Evolutionary conservation across 92 coral and sea anemone genomes (phyloP), one percentile per base, ranked within the genome.

Genomic region (Zoanthus sansibaricus): DNA sequence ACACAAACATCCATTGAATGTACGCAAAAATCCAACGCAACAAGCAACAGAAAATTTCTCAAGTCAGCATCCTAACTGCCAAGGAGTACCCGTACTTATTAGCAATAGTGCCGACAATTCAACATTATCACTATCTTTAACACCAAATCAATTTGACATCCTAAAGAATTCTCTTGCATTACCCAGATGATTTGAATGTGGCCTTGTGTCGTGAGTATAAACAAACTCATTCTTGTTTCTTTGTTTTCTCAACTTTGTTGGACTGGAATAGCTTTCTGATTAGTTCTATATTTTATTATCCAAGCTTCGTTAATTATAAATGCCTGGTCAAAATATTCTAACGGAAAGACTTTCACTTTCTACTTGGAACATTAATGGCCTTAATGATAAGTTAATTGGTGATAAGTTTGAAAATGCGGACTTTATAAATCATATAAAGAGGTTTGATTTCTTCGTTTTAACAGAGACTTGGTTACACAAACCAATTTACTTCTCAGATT

Each of bases 401-500:
- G 75, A 82, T 52, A 67, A 82, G 61, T 68, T 82, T 42, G 75
- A 82, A 33, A 82, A 17, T 12, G n/a, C 25, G 67, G 86, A 82
- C 16, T 82, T 82, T 31, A 9, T 82, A 73, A 33, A 37, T 33
- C 13, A 20, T 52, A 82, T 82, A 13, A 61, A 82, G 46, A 17
- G 37, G 18, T 61, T 61, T 82, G n/a, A 25, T 25, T 25, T 25
- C 25, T 25, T 25, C 0, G 25, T 25, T 25, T 25, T 25, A 25
- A 82, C 86, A 51, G 86, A 82, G 25, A 67, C 78, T 10, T 82
- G 86, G 86, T 17, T 52, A 10, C 74, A 82, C 44, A 46, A 82
- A 82, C 30, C 86, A 48, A 44, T 46, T 8, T 78, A 15, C 25
- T 58, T 48, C 5, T 15, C 86, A 8, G 58, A 73, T 59, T 82